A percentile compares a stretch with the other conserved stretches of the same genome.
phyloP scores from a whole-genome alignment of 2,888 invertebrate species.

The Diarsia mendica region DNA sequence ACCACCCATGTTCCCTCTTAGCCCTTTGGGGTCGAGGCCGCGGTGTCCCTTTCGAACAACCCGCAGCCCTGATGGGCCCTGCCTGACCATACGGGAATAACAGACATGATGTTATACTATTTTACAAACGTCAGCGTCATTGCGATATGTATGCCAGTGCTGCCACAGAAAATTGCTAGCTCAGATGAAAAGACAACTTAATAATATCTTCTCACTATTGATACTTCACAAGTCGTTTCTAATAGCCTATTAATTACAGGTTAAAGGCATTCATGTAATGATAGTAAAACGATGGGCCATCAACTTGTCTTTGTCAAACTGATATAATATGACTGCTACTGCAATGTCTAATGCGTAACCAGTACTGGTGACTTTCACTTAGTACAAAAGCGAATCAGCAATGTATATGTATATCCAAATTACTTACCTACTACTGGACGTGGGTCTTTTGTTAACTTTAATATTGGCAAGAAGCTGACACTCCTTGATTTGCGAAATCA shows the following conservation, averaged over 20 bases:
- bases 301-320: constrained; percentile 22
- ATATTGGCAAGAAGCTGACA: constrained; percentile 1
- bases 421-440: neutral
- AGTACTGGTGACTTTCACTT: neutral
- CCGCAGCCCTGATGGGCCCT: no score
- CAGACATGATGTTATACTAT: no score
- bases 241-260: constrained; percentile 11
- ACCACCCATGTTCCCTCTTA: no score
- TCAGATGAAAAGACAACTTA: constrained; percentile 24
- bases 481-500: constrained; percentile 10
- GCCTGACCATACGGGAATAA: no score
- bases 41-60: no score
- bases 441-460: neutral
- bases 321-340: neutral
- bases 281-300: constrained; percentile 17
- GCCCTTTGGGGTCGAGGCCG: no score
- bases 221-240: constrained; percentile 5
- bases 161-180: constrained; percentile 10
- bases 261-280: constrained; percentile 27
- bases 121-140: no score
- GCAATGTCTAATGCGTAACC: neutral
- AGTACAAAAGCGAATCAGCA: neutral
- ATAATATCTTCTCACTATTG: constrained; percentile 26
- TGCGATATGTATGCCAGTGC: neutral
- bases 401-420: neutral